These are phyloP conservation scores for Drosophila picticornis DNA, from an alignment of 2,888 invertebrate genomes.

Conservation along the genomic window DNA sequence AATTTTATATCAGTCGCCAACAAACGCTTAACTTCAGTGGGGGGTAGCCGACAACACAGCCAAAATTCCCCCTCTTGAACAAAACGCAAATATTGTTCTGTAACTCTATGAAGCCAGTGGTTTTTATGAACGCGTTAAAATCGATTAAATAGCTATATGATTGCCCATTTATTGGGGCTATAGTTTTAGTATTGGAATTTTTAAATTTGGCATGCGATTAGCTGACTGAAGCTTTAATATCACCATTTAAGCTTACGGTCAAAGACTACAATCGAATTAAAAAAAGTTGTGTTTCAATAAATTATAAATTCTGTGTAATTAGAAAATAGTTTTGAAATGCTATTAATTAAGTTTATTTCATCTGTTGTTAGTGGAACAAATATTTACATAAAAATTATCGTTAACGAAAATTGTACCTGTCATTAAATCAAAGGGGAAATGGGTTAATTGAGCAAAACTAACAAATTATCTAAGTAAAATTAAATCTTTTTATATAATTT, in stretches of 20 bases:
- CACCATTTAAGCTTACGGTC: slow-evolving; percentile 17
- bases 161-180: slow-evolving; percentile 50
- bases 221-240: slow-evolving; percentile 35
- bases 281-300: slow-evolving; percentile 12
- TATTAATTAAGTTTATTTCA: slow-evolving; percentile 2
- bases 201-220: slow-evolving; percentile 21
- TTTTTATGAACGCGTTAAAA: slow-evolving; percentile 73
- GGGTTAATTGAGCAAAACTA: not conserved
- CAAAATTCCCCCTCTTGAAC: not conserved
- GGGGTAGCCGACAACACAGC: slow-evolving; percentile 1
- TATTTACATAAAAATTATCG: not conserved
- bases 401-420: not conserved
- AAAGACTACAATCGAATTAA: not conserved
- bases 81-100: slow-evolving; percentile 41
- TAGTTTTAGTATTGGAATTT: slow-evolving; percentile 20
- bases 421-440: not conserved
- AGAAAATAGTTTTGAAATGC: not conserved
- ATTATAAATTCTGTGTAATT: not conserved
- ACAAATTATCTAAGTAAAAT: not conserved
- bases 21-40: slow-evolving; percentile 29
- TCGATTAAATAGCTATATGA: slow-evolving; percentile 66
- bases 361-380: not conserved
- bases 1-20: slow-evolving; percentile 70
- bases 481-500: slow-evolving; percentile 17
- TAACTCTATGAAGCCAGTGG: slow-evolving; percentile 34